Base-by-base conservation (phyloP, 53 echinoderm and acorn worm species). In the Astropecten irregularis region DNA sequence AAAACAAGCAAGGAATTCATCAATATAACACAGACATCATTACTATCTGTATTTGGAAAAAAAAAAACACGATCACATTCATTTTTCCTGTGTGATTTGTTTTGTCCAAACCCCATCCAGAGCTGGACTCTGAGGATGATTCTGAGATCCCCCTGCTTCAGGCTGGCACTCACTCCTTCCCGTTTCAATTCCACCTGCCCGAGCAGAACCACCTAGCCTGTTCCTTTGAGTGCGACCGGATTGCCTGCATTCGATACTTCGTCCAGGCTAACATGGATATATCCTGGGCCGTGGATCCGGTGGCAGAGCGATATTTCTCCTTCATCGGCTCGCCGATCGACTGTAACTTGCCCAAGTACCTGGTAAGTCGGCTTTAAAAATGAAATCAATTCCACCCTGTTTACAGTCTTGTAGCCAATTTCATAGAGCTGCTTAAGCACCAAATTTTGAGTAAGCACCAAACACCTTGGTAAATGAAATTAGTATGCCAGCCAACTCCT, bases 191-290 rank as follows among this genome's bases (percentile, higher is more conserved):
- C 57, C 62, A 81, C 13, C 74, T 96, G 15, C 96, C 96, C 5
- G 76, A 86, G 56, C 85, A 94, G 28, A 46, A 65, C 15, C 86
- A 86, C 28, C 83, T 96, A 10, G 93, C 96, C 11, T 93, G 96
- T 47, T 93, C 93, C 9, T 91, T 96, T 9, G 96, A 96, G 66
- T 93, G 96, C 59, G 96, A 93, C 10, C 62, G 85, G 36, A 83
- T 96, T 4, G 93, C 96, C n/a, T 91, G 91, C 55, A 89, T 93
- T 27, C 71, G 96, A 10, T 96, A 93, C 72, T 91, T 88, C 23
- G 91, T 96, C 11, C 96, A 96, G 74, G 96, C 96, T 16, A 96
- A 91, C 56, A 88, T 96, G 82, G 93, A 96, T 51, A 96, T 96
- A 33, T 93, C 96, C 16, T 96, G 96, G 96, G 96, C 96, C 11